Base-by-base conservation (phyloP, 2,797 vertebrate genomes). In the Lophius americanus region DNA sequence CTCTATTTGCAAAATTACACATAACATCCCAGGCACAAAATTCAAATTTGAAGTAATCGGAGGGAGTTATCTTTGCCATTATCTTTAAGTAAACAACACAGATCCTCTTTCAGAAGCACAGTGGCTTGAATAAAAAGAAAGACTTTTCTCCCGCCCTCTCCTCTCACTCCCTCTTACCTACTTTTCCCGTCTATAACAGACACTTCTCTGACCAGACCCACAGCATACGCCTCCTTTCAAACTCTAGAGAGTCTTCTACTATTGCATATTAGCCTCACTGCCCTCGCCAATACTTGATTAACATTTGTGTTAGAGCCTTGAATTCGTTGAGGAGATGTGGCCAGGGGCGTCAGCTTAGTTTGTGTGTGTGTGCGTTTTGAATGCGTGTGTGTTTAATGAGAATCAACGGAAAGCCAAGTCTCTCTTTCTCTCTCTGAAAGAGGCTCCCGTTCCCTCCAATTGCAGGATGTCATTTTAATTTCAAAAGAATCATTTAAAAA, bases 401-500 rank as follows among this genome's bases (percentile, higher is more conserved):
- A 91, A 92, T 89, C 88, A 90, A 90, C 88, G 90, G 84, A 92
- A 93, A 93, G 90, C 88, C 86, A 92, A 93, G 89, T 86, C 86
- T 84, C 81, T 64, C 76, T 84, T 78, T 23, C 23, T 89, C 81
- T 77, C 68, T 73, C 73, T 93, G 86, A 93, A 92, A 92, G 88
- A 84, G 89, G 81, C 83, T 87, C 83, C 82, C 76, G 80, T 93
- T 93, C 92, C 86, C 86, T 91, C 87, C 75, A 61, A 92, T 82
- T 82, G 71, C 86, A 87, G 91, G 84, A 89, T 91, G 91, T 89
- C 91, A 90, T 92, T 91, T 92, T 91, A 83, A 90, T 92, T 92
- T 93, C 89, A 95, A 94, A 94, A 92, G 92, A 93, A 91, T 93
- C 92, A 93, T 93, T 94, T 94, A 93, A 94, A 94, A 94, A 93